These are phyloP conservation scores for Papilio polyxenes DNA, from an alignment of 1,140 invertebrate genomes.

Conservation along the genomic window DNA sequence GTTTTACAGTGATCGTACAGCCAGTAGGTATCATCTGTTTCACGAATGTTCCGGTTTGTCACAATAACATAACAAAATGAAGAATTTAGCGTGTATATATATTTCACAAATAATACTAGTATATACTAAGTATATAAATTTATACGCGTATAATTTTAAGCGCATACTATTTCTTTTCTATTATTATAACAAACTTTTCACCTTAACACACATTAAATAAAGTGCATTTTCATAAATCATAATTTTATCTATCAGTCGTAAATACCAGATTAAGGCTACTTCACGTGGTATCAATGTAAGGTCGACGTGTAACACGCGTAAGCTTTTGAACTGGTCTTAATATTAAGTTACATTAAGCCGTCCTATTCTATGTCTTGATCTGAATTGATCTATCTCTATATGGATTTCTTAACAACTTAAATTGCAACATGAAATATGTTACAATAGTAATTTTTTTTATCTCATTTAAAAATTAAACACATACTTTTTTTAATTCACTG, in stretches of 20 bases:
- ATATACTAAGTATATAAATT: too few relatives aligned
- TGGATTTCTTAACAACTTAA: background rate
- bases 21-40: too few relatives aligned
- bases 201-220: background rate
- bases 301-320: conserved; percentile 10
- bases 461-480: background rate
- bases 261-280: background rate
- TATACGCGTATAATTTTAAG: too few relatives aligned
- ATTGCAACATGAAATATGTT: background rate
- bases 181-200: background rate
- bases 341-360: conserved; percentile 23
- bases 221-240: background rate
- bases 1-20: too few relatives aligned
- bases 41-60: too few relatives aligned
- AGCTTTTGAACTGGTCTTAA: conserved; percentile 20
- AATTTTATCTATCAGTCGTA: background rate
- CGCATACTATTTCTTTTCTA: too few relatives aligned
- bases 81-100: too few relatives aligned
- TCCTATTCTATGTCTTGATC: conserved; percentile 16
- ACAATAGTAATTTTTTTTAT: background rate
- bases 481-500: too few relatives aligned
- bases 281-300: background rate
- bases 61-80: too few relatives aligned
- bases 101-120: too few relatives aligned
- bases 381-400: background rate